Evolutionary conservation across 2,113 vertebrate species (phyloP).

Genomic region (Setophaga coronata): DNA sequence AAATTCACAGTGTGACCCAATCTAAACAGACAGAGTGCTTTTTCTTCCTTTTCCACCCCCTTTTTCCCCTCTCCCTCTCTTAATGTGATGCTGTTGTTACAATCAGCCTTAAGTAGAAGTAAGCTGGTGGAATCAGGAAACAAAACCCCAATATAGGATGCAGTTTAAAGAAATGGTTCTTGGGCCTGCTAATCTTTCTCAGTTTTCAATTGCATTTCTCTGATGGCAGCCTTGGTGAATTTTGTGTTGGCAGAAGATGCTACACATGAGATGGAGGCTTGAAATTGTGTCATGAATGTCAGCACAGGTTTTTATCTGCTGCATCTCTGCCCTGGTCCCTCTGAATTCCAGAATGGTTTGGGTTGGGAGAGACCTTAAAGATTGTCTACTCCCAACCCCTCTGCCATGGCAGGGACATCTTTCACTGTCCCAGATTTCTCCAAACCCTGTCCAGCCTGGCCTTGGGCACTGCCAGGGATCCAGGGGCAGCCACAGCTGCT

Average conservation of each 20-base stretch:
- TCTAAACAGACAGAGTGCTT: constrained; percentile 38
- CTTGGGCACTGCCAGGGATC: background rate
- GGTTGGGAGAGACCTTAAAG: background rate
- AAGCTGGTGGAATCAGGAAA: constrained; percentile 3
- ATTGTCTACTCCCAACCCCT: background rate
- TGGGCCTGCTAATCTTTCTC: background rate
- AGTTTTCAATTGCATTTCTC: background rate
- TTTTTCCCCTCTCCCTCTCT: background rate
- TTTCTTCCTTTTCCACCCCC: fast-evolving
- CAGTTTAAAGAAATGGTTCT: background rate
- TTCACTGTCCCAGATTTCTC: fast-evolving
- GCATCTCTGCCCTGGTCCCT: background rate
- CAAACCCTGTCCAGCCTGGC: fast-evolving
- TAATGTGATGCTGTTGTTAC: constrained; percentile 10
- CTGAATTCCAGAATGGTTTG: background rate
- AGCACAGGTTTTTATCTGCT: background rate
- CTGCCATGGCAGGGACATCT: background rate
- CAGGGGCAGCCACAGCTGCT: background rate
- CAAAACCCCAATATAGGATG: background rate
- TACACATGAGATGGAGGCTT: background rate
- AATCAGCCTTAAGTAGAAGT: background rate
- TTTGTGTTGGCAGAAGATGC: background rate
- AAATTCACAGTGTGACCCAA: constrained; percentile 39
- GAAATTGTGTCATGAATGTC: background rate
- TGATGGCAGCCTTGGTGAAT: background rate